phyloP scores from a whole-genome alignment of 1,140 invertebrate species.

The Drosophila orosa region DNA sequence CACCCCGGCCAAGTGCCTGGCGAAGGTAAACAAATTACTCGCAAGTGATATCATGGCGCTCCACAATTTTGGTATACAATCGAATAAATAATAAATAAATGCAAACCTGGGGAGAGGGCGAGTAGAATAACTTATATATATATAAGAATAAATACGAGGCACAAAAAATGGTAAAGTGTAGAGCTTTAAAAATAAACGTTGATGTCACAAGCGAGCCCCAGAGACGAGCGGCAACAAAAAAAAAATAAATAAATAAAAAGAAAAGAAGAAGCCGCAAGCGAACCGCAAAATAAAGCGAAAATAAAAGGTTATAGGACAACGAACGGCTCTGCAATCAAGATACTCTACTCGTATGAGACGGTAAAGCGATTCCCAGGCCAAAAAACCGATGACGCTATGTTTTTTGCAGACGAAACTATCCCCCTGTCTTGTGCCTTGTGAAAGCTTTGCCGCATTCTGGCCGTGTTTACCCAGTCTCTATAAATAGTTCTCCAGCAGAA shows the following conservation, averaged over 20 bases:
- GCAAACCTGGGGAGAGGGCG: constrained; percentile 56
- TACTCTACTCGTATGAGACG: constrained; percentile 17
- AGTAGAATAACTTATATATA: constrained; percentile 29
- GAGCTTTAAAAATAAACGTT: constrained; percentile 79
- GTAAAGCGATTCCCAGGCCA: constrained; percentile 30
- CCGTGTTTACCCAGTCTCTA: constrained; percentile 53
- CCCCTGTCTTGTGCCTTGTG: constrained; percentile 49
- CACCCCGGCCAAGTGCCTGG: constrained; percentile 20
- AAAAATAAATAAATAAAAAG: constrained; percentile 21
- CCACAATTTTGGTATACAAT: constrained; percentile 70
- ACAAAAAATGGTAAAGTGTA: constrained; percentile 51
- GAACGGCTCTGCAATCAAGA: constrained; percentile 66
- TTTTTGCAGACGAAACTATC: constrained; percentile 47
- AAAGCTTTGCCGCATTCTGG: constrained; percentile 60
- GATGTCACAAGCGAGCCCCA: constrained; percentile 64
- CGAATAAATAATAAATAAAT: constrained; percentile 67
- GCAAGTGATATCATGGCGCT: constrained; percentile 73
- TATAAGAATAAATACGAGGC: constrained; percentile 48
- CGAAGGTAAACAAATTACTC: constrained; percentile 67
- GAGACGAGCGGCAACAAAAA: constrained; percentile 5
- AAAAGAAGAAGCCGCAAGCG: constrained; percentile 19
- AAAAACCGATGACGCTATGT: constrained; percentile 42
- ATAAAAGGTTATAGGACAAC: constrained; percentile 81
- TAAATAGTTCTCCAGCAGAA: constrained; percentile 49
- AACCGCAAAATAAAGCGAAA: constrained; percentile 43